Evolutionary conservation across 2,113 vertebrate species (phyloP).

Genomic region (Azemiops feae): DNA sequence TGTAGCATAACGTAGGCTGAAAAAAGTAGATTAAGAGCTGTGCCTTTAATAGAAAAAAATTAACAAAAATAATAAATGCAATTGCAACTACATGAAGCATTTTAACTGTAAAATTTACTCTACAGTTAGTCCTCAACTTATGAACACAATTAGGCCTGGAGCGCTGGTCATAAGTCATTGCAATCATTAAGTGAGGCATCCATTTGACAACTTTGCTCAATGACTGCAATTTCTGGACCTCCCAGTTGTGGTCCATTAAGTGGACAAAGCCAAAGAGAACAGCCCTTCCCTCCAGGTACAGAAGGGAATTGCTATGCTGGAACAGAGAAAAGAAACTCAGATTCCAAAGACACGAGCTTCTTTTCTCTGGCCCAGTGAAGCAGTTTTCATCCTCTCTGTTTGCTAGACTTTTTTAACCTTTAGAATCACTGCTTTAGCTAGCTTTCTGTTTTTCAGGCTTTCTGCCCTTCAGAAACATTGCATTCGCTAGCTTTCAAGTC

Average conservation of each 20-base stretch:
- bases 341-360: not conserved
- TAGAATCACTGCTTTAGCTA: not conserved
- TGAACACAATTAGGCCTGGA: not conserved
- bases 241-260: not conserved
- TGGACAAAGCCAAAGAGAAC: not conserved
- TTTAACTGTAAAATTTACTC: not conserved
- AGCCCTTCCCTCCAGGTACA: not conserved
- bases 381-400: not conserved
- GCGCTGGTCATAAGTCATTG: not conserved
- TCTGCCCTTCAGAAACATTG: not conserved
- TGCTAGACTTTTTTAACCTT: not conserved
- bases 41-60: not conserved
- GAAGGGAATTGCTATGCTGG: not conserved
- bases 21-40: not conserved
- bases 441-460: not conserved
- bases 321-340: not conserved
- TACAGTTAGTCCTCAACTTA: not conserved
- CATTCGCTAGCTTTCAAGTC: not conserved
- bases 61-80: not conserved
- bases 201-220: not conserved
- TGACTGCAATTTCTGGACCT: not conserved
- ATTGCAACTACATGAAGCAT: not conserved
- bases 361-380: not conserved
- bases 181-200: not conserved
- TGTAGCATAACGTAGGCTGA: not conserved